Evolutionary conservation across 2,113 vertebrate species (phyloP), one percentile per base, ranked within the genome.

Genomic region (Cranoglanis bouderius): DNA sequence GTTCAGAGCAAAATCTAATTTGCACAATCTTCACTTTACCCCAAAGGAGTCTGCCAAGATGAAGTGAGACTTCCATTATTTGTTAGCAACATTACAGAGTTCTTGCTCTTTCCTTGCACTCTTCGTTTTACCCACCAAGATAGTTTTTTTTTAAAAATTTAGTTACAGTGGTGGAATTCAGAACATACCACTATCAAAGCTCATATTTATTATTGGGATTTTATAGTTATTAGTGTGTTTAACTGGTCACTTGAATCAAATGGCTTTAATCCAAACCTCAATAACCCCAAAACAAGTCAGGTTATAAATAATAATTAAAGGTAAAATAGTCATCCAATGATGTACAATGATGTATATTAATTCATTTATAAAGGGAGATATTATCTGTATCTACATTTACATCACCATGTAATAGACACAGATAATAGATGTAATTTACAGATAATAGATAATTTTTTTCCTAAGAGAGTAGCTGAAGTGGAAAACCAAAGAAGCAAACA

Each of bases 61-160:
- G 57, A 83, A 83, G 81, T 61, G 35, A 61, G 81, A 83, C 81
- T 83, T 61, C 55, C 35, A 83, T 83, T 83, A 43, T 83, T 61
- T 83, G 55, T 61, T 57, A 82, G 32, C 80, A 57, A 82, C 53
- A 59, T 59, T 83, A 43, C 55, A 83, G 21, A 24, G 32, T 40
- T 40, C 32, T 38, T 82, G 32, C 21, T 24, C n/a, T n/a, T n/a
- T n/a, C n/a, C n/a, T n/a, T n/a, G n/a, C n/a, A n/a, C n/a, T n/a
- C n/a, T n/a, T n/a, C n/a, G n/a, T n/a, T n/a, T n/a, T n/a, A n/a
- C n/a, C n/a, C n/a, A n/a, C 13, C 13, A 18, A 32, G 35, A 80
- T 7, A 49, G 6, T 24, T 43, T 24, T 35, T 70, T 18, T 18
- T 70, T 16, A 26, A 59, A 21, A 24, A 65, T 74, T 40, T 43